Evolutionary conservation across 2,888 invertebrate species (phyloP), one percentile per base, ranked within the genome.

Genomic region (Meta bourneti): DNA sequence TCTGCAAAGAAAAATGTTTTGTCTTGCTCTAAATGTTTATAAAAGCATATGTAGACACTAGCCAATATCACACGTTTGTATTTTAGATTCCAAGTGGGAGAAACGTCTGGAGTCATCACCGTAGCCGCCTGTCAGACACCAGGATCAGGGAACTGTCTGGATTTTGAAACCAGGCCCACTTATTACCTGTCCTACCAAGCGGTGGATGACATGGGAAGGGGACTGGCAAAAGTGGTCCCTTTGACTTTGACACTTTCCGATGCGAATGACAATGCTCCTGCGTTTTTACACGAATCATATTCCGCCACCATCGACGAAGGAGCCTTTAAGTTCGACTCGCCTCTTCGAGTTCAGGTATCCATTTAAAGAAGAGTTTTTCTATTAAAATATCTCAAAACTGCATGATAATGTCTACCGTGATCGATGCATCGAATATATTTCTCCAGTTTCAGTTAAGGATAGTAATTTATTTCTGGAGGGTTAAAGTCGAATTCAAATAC

Each of bases 261-360:
- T 85, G 93, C 93, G 9, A 94, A 94, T 95, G 98, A 98, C 95
- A 98, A 98, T 94, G 96, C 97, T 0, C 98, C 98, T 0, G 96
- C 96, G 19, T 99, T 99, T 95, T 96, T 96, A 71, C 97, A 97
- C 90, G 96, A 96, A 0, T 95, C 97, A 75, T 98, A 98, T 95
- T 96, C 96, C 51, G 97, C 97, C 0, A 97, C 97, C 9, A 97
- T 98, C 13, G 97, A 98, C 94, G 98, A 99, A 94, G 98, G 98
- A 1, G 97, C 98, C 0, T 96, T 96, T 4, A 97, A 97, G 93
- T 98, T 98, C 94, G 97, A 98, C 94, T 70, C 92, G 0, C 94
- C 94, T 6, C 94, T 95, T 0, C 84, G 93, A 54, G 94, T 95
- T 16, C 92, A 94, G 93, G 95, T 95, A 92, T 90, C 89, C 8